Conservation (phyloP, 2,113 vertebrate species). For the Oncorhynchus nerka region DNA sequence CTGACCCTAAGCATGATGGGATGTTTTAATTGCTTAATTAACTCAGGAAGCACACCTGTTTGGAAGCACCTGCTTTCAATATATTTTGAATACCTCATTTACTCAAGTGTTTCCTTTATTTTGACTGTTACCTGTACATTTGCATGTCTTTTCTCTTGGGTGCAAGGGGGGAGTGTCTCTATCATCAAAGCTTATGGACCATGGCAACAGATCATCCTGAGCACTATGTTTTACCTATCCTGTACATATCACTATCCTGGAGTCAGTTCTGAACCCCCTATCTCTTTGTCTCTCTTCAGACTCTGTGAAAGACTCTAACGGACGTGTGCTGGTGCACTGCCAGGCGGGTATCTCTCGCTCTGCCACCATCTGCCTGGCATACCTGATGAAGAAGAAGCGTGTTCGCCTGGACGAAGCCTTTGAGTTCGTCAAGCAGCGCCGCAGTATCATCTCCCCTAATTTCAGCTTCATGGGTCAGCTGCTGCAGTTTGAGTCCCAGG, state of each 20-base stretch:
- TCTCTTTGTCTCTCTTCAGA: conserved; percentile 68
- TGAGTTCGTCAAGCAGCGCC: conserved; percentile 93
- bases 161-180: no score
- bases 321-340: conserved; percentile 95
- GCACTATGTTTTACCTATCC: conserved; percentile 18
- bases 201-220: no score
- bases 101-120: no score
- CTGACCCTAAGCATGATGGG: no score
- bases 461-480: conserved; percentile 99
- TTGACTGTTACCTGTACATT: background rate
- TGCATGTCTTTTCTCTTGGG: conserved; percentile 6
- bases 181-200: conserved; percentile 51
- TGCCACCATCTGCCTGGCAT: conserved; percentile 97
- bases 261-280: background rate
- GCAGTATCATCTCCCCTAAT: conserved; percentile 98
- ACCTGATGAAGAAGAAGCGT: conserved; percentile 95
- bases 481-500: conserved; percentile 96
- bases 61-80: no score
- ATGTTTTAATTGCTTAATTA: no score
- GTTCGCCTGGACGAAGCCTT: conserved; percentile 96
- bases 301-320: conserved; percentile 85
- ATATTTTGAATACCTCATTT: no score
- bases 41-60: no score
- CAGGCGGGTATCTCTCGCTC: conserved; percentile 98
- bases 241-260: conserved; percentile 17